Percentiles rank a stretch among this genome's conserved stretches.
phyloP scores from a whole-genome alignment of 2,888 invertebrate species.

The Drosophila robusta region DNA sequence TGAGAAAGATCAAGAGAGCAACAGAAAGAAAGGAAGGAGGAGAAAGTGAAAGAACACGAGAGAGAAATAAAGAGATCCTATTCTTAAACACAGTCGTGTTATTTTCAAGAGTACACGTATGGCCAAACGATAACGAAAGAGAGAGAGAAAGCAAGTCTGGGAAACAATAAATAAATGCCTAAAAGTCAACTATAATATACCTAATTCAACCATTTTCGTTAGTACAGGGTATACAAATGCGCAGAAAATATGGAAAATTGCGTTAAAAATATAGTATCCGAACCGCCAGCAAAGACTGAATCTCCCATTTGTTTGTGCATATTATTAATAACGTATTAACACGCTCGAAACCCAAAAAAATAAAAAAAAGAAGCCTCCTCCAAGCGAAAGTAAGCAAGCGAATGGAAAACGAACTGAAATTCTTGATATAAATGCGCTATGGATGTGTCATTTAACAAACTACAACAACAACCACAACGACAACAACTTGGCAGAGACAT shows the following conservation, averaged over 20 bases:
- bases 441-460: constrained; percentile 70
- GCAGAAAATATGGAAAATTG: constrained; percentile 38
- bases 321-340: constrained; percentile 77
- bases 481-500: constrained; percentile 54
- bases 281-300: constrained; percentile 46
- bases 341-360: constrained; percentile 52
- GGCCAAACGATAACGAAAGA: not conserved
- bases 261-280: constrained; percentile 34
- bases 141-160: not conserved
- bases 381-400: constrained; percentile 37
- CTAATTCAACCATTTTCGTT: not conserved
- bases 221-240: constrained; percentile 31
- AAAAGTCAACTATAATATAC: not conserved
- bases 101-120: too few species aligned
- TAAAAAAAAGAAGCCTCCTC: constrained; percentile 21
- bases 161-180: not conserved
- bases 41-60: not conserved
- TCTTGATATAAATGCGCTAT: constrained; percentile 63
- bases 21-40: not conserved
- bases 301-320: constrained; percentile 50
- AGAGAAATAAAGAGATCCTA: not conserved
- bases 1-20: too few species aligned
- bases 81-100: too few species aligned
- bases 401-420: constrained; percentile 46
- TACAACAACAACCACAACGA: constrained; percentile 27